Evolutionary conservation across 2,888 invertebrate genomes (phyloP), one percentile per base, ranked within the genome.

Genomic region (Drosophila macrospina): DNA sequence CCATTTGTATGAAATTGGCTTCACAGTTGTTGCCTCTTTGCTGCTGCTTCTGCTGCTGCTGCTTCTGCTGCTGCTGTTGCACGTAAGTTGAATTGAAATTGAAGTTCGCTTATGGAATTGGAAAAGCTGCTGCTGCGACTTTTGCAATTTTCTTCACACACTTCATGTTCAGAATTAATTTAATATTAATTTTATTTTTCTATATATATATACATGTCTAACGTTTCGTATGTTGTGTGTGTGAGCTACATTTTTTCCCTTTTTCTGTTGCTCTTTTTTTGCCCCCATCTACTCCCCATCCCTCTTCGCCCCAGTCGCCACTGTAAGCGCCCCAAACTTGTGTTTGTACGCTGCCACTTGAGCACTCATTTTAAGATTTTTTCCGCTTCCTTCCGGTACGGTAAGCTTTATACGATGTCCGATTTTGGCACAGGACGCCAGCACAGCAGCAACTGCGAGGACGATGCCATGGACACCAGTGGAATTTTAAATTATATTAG

Each of bases 91-190:
- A 85, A 85, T 85, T 88, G 85, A 88, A 85, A 85, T 85, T 85
- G 86, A 88, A 88, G 86, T 86, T 84, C 88, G 88, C 69, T 84
- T 81, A 77, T 86, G 74, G 88, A 86, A 88, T 85, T 81, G 86
- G 79, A 73, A 88, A 85, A 83, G 69, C 34, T 47, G 47, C 47
- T 45, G 28, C 69, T 65, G 80, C 83, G 78, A 76, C 78, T 85
- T 86, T 82, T 86, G 86, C 86, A 82, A 87, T 88, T 87, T 87
- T 83, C 88, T 77, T 79, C 80, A 80, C 85, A 82, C 85, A 80
- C 82, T 86, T 88, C 88, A 86, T 88, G 88, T 88, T 76, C 87
- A 81, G 85, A 88, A 86, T 88, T 86, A 86, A 86, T 88, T 86
- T 88, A 88, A 86, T 88, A 88, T 88, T 86, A 86, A 86, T 86